A percentile compares a stretch with the other conserved stretches of the same genome.
Conservation (phyloP, 2,797 vertebrate species). For the Sciurus carolinensis region DNA sequence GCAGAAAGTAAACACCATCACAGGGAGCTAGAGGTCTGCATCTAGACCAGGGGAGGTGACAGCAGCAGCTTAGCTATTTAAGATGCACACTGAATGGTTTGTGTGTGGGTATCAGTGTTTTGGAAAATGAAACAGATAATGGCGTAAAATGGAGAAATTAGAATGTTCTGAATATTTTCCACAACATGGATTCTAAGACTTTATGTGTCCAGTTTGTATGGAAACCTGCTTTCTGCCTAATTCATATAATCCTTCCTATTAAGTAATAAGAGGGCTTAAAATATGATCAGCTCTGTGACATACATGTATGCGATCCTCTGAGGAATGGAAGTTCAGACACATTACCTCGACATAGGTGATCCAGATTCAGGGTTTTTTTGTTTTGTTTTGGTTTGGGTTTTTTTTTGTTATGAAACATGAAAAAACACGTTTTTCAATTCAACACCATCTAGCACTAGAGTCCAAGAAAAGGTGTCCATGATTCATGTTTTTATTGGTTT, state of each 20-base stretch:
- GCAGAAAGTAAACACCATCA: slow-evolving; percentile 56
- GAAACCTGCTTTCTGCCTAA: neutral
- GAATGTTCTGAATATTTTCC: slow-evolving; percentile 76
- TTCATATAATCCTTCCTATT: neutral
- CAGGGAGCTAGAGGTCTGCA: slow-evolving; percentile 61
- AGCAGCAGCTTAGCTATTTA: slow-evolving; percentile 69
- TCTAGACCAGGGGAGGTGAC: slow-evolving; percentile 39
- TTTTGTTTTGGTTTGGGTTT: no score
- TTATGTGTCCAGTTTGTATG: no score
- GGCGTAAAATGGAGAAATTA: slow-evolving; percentile 69
- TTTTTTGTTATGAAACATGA: neutral
- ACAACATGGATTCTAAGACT: neutral
- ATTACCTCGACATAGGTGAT: slow-evolving; percentile 51
- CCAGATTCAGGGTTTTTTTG: neutral
- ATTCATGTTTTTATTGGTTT: slow-evolving; percentile 63
- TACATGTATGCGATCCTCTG: neutral
- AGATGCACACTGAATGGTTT: slow-evolving; percentile 72
- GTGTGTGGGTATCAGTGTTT: slow-evolving; percentile 50
- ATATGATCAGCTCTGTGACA: neutral
- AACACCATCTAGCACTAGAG: neutral
- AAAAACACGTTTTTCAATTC: slow-evolving; percentile 24
- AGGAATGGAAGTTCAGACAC: slow-evolving; percentile 41
- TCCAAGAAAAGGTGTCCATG: neutral
- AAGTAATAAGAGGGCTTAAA: neutral
- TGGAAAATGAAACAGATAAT: slow-evolving; percentile 72